Evolutionary conservation across 2,113 vertebrate genomes (phyloP), one percentile per base, ranked within the genome.

Genomic region (Mustelus asterias): DNA sequence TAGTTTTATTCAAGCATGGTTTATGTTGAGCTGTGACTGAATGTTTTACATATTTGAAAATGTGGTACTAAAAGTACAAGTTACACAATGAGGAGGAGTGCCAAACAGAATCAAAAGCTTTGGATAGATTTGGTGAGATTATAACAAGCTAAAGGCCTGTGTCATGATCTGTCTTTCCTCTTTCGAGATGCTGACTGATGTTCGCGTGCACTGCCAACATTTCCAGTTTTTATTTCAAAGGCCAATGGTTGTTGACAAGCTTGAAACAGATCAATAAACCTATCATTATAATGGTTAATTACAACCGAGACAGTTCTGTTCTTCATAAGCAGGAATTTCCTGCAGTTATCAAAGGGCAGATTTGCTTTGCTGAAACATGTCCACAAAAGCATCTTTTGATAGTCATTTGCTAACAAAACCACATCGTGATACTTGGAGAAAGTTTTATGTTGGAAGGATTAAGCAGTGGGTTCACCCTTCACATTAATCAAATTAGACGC

Each of bases 241-340:
- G 20, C 60, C 58, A 41, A n/a, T 65, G 33, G 37, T 67, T 18
- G 33, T 93, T 67, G 89, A 93, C 89, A 65, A 65, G 16, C 33
- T 60, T 20, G 60, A 93, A 93, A 16, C 89, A 65, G 22, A 93
- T 93, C 89, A 65, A 93, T 93, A 93, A 93, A 93, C 60, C 89
- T 37, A 65, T 60, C 89, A 92, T 41, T 65, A 67, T 37, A 65
- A 63, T 37, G n/a, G 60, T 63, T 37, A 16, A 93, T 65, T 93
- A 65, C 60, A 18, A 93, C 60, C 22, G n/a, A 2, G 89, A 37
- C 60, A 22, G 1, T 22, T 65, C 29, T 20, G 16, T 18, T 54
- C 58, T 33, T n/a, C 9, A 37, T 18, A n/a, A 92, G 13, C 33
- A 92, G 33, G 89, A 92, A 37, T 37, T 92, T 37, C 60, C 89